Evolutionary conservation across 2,113 vertebrate genomes (phyloP).

Genomic region (Gallinago jamesoni): DNA sequence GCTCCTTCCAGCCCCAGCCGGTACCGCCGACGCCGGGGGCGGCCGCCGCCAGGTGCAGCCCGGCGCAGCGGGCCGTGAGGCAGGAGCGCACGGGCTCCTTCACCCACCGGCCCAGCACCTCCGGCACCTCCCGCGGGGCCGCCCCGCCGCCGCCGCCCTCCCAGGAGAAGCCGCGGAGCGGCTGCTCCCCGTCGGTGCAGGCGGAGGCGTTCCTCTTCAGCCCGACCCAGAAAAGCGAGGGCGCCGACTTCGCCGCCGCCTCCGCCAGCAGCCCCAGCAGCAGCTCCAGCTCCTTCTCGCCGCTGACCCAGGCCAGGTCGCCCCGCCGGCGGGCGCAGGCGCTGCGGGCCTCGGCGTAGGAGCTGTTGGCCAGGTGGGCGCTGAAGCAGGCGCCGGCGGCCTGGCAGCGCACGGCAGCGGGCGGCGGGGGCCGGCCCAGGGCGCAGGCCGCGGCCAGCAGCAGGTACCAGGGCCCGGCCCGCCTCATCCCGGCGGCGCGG

Average conservation of each 20-base stretch:
- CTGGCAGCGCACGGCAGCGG: conserved; percentile 36
- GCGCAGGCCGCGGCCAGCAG: conserved; percentile 30
- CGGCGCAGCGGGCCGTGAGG: conserved; percentile 50
- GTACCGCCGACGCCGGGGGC: background rate
- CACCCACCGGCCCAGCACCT: conserved; percentile 36
- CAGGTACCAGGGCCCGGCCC: conserved; percentile 39
- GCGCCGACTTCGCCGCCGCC: background rate
- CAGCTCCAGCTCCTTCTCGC: background rate
- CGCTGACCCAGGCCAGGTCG: conserved; percentile 50
- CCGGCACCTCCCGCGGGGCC: background rate
- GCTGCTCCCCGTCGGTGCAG: conserved; percentile 52
- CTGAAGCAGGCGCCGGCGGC: conserved; percentile 68
- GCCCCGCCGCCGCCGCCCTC: background rate
- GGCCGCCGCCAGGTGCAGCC: conserved; percentile 8
- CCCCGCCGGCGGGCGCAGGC: conserved; percentile 50
- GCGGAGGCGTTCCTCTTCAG: conserved; percentile 22
- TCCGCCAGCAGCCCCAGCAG: conserved; percentile 42
- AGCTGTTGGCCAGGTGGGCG: conserved; percentile 38
- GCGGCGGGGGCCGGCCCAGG: background rate
- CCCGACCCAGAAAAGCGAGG: conserved; percentile 64
- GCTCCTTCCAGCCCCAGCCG: conserved; percentile 68
- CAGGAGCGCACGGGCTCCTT: conserved; percentile 65
- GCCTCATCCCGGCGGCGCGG: conserved; percentile 41
- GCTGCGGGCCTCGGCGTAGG: conserved; percentile 22
- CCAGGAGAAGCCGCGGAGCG: conserved; percentile 76